Evolutionary conservation across 2,888 invertebrate species (phyloP).

Genomic region (Monoplex corrugatus): DNA sequence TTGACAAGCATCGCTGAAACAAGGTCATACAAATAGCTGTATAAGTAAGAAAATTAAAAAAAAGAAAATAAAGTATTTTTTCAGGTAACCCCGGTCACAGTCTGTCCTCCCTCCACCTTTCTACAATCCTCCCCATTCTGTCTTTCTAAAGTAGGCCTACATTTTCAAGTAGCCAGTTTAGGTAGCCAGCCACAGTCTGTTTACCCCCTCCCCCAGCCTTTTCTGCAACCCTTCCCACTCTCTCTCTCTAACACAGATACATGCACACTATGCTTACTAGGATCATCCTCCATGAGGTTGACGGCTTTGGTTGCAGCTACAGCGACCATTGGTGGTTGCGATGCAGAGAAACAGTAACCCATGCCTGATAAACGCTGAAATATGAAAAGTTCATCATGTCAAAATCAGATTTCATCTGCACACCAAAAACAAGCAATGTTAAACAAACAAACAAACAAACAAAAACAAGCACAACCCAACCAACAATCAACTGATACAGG

Average conservation of each 20-base stretch:
- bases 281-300: conserved; percentile 86
- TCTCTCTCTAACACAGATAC: neutral
- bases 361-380: conserved; percentile 82
- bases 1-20: conserved; percentile 84
- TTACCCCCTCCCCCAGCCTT: no score
- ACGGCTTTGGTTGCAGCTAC: conserved; percentile 92
- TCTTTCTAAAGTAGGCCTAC: no score
- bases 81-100: no score
- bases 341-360: conserved; percentile 98
- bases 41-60: neutral
- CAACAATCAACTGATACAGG: no score
- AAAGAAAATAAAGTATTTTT: no score
- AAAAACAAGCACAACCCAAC: no score
- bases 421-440: neutral
- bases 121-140: no score
- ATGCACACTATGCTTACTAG: conserved; percentile 64
- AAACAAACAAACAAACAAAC: no score
- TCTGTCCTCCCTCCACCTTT: no score
- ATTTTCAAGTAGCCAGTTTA: no score
- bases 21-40: neutral
- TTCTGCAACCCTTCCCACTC: no score
- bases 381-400: neutral
- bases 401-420: neutral
- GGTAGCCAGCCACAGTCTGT: no score
- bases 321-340: conserved; percentile 94